Percentiles rank a stretch among this genome's conserved stretches.
These are phyloP conservation scores for Tichodroma muraria DNA, from an alignment of 2,113 vertebrate genomes.

Conservation along the genomic window DNA sequence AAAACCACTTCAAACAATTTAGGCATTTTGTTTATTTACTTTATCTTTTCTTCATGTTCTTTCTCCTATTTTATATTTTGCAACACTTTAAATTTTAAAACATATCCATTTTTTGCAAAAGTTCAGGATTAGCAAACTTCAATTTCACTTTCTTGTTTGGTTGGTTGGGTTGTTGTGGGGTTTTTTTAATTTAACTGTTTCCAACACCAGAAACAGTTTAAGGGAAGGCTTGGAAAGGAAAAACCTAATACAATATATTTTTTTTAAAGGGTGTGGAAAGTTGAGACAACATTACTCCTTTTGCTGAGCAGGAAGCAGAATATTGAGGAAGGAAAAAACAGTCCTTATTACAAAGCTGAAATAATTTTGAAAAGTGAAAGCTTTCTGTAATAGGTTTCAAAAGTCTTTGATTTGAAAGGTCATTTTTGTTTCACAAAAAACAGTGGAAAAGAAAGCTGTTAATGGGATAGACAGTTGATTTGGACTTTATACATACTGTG, in stretches of 20 bases:
- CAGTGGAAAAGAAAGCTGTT: background rate
- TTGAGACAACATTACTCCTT: background rate
- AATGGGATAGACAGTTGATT: background rate
- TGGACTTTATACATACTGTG: background rate
- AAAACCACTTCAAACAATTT: background rate
- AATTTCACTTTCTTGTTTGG: background rate
- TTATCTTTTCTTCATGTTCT: background rate
- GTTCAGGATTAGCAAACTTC: background rate
- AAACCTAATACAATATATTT: background rate
- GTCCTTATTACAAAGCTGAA: background rate
- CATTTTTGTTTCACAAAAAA: background rate
- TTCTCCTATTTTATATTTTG: background rate
- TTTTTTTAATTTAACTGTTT: background rate
- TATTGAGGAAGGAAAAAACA: background rate
- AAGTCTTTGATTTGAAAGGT: background rate
- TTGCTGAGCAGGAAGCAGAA: background rate
- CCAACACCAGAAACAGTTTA: background rate
- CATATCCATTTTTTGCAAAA: background rate
- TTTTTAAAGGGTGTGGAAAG: background rate
- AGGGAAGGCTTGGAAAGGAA: background rate
- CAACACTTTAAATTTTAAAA: background rate
- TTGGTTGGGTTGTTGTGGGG: background rate
- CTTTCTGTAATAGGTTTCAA: background rate
- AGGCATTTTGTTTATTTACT: background rate
- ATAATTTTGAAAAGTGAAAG: background rate